phyloP scores from a whole-genome alignment of 2,888 invertebrate genomes.

The Bruchidius siliquastri region DNA sequence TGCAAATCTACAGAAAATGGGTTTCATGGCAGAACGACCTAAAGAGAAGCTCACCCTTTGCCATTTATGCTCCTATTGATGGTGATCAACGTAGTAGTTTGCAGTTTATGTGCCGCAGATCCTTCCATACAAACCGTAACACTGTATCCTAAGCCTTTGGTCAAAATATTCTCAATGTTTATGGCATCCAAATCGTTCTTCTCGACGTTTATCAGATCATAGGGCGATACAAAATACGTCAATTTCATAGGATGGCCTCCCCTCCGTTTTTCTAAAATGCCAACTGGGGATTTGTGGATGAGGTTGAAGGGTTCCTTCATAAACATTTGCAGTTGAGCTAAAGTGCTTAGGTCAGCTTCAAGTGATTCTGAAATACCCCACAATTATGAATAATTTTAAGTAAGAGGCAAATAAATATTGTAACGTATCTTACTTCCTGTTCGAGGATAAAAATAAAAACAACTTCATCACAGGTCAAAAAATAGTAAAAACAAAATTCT shows the following conservation, averaged over 20 bases:
- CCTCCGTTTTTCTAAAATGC: conserved; percentile 73
- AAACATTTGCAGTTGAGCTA: conserved; percentile 73
- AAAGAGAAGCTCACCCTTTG: conserved; percentile 57
- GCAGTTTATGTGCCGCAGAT: conserved; percentile 78
- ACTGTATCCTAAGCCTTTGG: conserved; percentile 73
- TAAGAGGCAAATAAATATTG: too few species aligned
- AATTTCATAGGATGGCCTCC: conserved; percentile 92
- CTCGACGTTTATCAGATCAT: conserved; percentile 79
- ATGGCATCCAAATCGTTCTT: conserved; percentile 68
- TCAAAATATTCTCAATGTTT: conserved; percentile 66
- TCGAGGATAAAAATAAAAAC: too few species aligned
- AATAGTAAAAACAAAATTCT: too few species aligned
- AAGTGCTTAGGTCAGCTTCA: conserved; percentile 79
- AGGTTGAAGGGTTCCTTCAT: conserved; percentile 68
- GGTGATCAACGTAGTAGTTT: conserved; percentile 66
- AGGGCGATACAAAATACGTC: conserved; percentile 91
- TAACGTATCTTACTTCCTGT: too few species aligned
- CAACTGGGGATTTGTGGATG: conserved; percentile 85
- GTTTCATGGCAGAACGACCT: background rate
- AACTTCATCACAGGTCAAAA: too few species aligned
- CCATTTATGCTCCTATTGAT: conserved; percentile 65
- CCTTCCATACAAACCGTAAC: conserved; percentile 89
- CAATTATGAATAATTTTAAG: too few species aligned
- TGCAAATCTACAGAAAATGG: too few species aligned
- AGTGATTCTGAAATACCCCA: conserved; percentile 56